Conservation (phyloP, 2,797 vertebrate species). For the Pseudochirops corinnae region DNA sequence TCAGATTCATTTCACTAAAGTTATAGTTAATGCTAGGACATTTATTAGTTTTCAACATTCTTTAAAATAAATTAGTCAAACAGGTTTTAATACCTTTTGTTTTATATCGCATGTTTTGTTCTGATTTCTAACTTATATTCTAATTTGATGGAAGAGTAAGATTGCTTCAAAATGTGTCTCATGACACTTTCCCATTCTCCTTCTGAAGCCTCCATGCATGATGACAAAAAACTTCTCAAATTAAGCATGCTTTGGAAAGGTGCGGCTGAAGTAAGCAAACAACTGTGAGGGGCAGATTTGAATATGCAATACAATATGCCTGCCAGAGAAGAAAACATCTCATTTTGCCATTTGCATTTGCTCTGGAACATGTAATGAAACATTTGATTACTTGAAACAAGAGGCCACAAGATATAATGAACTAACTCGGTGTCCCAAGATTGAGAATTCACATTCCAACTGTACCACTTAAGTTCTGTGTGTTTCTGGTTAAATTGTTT, state of each 20-base stretch:
- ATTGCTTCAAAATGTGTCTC: not conserved
- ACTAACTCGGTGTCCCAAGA: not conserved
- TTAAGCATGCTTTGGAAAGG: slow-evolving; percentile 1
- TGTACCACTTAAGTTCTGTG: slow-evolving; percentile 6
- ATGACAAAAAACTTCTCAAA: not conserved
- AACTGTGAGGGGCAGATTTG: slow-evolving; percentile 39
- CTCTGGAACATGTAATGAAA: slow-evolving; percentile 2
- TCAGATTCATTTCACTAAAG: slow-evolving; percentile 50
- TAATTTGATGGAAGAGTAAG: slow-evolving; percentile 35
- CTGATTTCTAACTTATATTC: slow-evolving; percentile 6
- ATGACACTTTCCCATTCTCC: slow-evolving; percentile 1
- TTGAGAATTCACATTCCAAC: slow-evolving; percentile 27
- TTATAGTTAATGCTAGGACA: slow-evolving; percentile 56
- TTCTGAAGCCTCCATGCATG: not conserved
- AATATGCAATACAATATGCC: not conserved
- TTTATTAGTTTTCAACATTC: slow-evolving; percentile 15
- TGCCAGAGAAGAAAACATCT: slow-evolving; percentile 23
- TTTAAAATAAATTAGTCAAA: not conserved
- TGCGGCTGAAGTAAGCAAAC: slow-evolving; percentile 32
- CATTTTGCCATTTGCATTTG: slow-evolving; percentile 11
- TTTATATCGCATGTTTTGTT: slow-evolving; percentile 18
- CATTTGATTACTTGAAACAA: not conserved
- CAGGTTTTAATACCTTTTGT: slow-evolving; percentile 12
- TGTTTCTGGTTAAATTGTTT: not conserved
- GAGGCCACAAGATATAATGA: not conserved